These are phyloP conservation scores for Lagodon rhomboides DNA, from an alignment of 2,797 vertebrate genomes.

Conservation along the genomic window DNA sequence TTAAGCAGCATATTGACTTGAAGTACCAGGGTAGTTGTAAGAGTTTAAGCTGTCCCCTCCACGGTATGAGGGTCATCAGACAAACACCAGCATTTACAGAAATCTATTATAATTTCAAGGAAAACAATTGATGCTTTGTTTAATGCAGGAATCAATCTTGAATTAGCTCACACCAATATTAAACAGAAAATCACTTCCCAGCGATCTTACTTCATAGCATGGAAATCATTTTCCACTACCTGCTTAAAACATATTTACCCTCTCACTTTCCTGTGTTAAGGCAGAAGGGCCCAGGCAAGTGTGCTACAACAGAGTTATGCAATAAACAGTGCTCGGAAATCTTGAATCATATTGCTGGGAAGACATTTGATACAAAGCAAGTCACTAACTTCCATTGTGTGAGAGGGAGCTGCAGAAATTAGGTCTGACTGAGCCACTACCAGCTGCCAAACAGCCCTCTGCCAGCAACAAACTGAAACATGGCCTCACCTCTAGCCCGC, in stretches of 20 bases:
- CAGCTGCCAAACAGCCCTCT: slow-evolving; percentile 57
- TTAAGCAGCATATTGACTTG: background rate
- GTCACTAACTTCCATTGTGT: slow-evolving; percentile 3
- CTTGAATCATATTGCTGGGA: background rate
- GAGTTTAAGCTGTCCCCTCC: slow-evolving; percentile 1
- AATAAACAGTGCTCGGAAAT: background rate
- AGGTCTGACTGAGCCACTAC: slow-evolving; percentile 37
- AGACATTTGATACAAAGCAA: slow-evolving; percentile 7
- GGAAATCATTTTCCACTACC: background rate
- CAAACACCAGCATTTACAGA: slow-evolving; percentile 11
- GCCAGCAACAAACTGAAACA: slow-evolving; percentile 71
- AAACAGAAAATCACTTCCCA: background rate
- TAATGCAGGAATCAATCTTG: slow-evolving; percentile 12
- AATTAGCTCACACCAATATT: background rate
- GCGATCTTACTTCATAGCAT: background rate
- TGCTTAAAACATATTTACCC: background rate
- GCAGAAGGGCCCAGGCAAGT: background rate
- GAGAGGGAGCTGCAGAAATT: slow-evolving; percentile 31
- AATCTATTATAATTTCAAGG: slow-evolving; percentile 10
- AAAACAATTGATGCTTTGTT: slow-evolving; percentile 12
- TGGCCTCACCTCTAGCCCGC: slow-evolving; percentile 50
- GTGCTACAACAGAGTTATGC: background rate
- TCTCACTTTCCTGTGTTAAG: background rate
- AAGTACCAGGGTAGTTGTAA: background rate
- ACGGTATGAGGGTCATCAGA: slow-evolving; percentile 7